phyloP scores from a whole-genome alignment of 1,140 invertebrate species.

The Trypoxylus dichotomus region DNA sequence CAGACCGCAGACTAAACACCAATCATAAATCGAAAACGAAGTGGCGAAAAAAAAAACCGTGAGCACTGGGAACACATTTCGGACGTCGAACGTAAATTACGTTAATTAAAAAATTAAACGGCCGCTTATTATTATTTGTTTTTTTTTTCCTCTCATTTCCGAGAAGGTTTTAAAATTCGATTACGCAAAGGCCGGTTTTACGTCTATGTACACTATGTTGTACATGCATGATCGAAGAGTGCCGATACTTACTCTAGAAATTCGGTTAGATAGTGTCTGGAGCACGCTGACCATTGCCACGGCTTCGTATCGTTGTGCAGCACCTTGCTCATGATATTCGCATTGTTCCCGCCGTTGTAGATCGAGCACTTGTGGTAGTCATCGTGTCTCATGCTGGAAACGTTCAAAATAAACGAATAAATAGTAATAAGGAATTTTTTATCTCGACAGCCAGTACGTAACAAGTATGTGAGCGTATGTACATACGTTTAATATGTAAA shows the following conservation, averaged over 20 bases:
- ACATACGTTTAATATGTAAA: not conserved
- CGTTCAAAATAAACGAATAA: constrained; percentile 25
- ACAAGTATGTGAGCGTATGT: not conserved
- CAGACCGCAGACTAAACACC: too few species aligned
- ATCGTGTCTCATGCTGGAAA: constrained; percentile 87
- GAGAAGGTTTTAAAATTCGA: too few species aligned
- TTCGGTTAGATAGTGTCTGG: constrained; percentile 78
- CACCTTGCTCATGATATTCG: constrained; percentile 81
- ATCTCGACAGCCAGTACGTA: not conserved
- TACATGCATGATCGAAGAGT: too few species aligned
- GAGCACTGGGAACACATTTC: too few species aligned
- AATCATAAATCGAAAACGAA: too few species aligned
- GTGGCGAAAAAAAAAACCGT: too few species aligned
- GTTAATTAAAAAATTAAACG: too few species aligned
- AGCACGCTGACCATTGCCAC: constrained; percentile 90
- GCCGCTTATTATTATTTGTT: too few species aligned
- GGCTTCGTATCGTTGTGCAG: constrained; percentile 82
- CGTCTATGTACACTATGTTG: too few species aligned
- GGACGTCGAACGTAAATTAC: too few species aligned
- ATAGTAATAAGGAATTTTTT: not conserved
- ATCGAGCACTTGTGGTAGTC: constrained; percentile 72
- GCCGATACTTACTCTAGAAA: constrained; percentile 91
- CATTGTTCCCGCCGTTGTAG: constrained; percentile 56
- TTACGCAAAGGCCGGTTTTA: too few species aligned
- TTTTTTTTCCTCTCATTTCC: too few species aligned